Conservation (phyloP, 1,140 invertebrate genomes). For the Pissodes strobi region DNA sequence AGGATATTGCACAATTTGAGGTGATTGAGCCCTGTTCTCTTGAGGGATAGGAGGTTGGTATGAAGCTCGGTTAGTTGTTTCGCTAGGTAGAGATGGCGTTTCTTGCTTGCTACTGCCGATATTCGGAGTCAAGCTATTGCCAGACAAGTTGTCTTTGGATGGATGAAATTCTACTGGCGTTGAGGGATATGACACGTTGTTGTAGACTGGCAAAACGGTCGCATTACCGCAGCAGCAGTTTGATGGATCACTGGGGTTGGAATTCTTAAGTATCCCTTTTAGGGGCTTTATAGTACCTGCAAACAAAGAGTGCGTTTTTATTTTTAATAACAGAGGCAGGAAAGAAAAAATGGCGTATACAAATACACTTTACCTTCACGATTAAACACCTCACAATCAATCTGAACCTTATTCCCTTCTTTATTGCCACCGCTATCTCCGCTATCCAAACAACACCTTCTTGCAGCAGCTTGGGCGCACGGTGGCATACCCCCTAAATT, state of each 20-base stretch:
- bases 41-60: neutral
- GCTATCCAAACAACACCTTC: conserved; percentile 14
- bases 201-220: neutral
- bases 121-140: neutral
- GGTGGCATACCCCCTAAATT: conserved; percentile 32
- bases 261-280: conserved; percentile 28
- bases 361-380: conserved; percentile 20
- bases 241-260: neutral
- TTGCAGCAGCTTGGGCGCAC: conserved; percentile 8
- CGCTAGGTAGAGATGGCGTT: neutral
- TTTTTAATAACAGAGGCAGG: too few species aligned
- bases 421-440: neutral
- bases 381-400: conserved; percentile 23
- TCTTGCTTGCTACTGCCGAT: too few species aligned
- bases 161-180: neutral
- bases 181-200: neutral
- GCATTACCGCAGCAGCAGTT: conserved; percentile 10
- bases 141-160: neutral
- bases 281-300: conserved; percentile 8
- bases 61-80: neutral
- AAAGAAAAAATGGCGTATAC: too few species aligned
- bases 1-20: too few species aligned
- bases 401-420: conserved; percentile 4
- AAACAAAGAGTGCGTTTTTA: neutral
- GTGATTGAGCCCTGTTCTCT: too few species aligned